Evolutionary conservation across 2,797 vertebrate genomes (phyloP).

Genomic region (Aeoliscus strigatus): DNA sequence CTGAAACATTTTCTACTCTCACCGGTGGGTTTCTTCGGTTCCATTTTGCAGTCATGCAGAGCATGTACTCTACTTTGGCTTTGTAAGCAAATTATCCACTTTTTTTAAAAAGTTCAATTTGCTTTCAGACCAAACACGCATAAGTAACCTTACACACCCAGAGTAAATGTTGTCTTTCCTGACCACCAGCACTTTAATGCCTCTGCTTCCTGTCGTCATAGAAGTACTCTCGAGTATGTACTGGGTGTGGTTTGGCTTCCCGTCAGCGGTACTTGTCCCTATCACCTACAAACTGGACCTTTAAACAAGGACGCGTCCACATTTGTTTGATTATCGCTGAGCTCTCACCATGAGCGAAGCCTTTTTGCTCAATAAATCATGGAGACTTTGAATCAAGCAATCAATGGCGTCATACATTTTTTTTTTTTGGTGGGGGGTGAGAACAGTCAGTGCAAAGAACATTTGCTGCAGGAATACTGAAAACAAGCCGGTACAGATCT

Average conservation of each 20-base stretch:
- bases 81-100: background rate
- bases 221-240: background rate
- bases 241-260: too few species aligned
- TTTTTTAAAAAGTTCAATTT: background rate
- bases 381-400: constrained; percentile 1
- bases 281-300: too few species aligned
- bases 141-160: background rate
- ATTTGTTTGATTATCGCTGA: too few species aligned
- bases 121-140: background rate
- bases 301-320: too few species aligned
- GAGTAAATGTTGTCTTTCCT: background rate
- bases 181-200: background rate
- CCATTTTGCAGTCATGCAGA: too few species aligned
- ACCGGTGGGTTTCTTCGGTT: too few species aligned
- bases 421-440: background rate
- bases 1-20: too few species aligned
- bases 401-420: constrained; percentile 4
- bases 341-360: background rate
- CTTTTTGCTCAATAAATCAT: too few species aligned
- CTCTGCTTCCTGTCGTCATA: background rate
- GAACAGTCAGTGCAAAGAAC: background rate
- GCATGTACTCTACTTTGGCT: background rate
- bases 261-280: too few species aligned
- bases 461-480: constrained; percentile 2
- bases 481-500: constrained; percentile 18